phyloP scores from a whole-genome alignment of 2,797 vertebrate species.

The Mus spretus region DNA sequence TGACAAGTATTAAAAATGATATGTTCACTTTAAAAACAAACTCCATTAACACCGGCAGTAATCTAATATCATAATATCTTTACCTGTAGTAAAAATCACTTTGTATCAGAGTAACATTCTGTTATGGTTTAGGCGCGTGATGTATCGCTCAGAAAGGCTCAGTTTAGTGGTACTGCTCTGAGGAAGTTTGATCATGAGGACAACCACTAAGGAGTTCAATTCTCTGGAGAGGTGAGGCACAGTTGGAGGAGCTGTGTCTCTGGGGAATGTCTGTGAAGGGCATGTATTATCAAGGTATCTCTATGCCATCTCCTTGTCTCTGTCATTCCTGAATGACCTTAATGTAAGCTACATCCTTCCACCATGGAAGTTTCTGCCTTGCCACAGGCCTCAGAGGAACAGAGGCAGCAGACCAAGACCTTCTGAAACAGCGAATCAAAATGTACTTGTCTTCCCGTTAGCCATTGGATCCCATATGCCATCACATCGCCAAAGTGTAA shows the following conservation, averaged over 20 bases:
- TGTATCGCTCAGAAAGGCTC: background rate
- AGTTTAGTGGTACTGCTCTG: background rate
- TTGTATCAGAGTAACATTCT: background rate
- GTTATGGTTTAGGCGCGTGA: background rate
- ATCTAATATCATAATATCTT: background rate
- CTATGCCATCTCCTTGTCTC: no score
- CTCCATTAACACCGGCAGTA: background rate
- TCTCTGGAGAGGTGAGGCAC: background rate
- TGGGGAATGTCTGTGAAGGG: background rate
- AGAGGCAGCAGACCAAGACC: background rate
- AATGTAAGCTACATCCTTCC: background rate
- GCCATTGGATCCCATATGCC: no score
- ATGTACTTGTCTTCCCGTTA: background rate
- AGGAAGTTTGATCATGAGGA: background rate
- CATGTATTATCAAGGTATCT: no score
- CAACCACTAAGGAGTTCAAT: background rate
- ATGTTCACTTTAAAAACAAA: constrained; percentile 52
- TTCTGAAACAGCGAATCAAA: background rate
- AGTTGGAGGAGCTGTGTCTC: background rate
- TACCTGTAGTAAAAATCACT: background rate
- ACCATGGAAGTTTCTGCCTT: background rate
- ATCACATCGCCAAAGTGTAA: background rate
- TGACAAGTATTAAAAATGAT: constrained; percentile 31
- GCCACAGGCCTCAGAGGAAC: no score
- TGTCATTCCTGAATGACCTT: background rate